These are phyloP conservation scores for Sitta europaea DNA, from an alignment of 2,113 vertebrate species.

Conservation along the genomic window DNA sequence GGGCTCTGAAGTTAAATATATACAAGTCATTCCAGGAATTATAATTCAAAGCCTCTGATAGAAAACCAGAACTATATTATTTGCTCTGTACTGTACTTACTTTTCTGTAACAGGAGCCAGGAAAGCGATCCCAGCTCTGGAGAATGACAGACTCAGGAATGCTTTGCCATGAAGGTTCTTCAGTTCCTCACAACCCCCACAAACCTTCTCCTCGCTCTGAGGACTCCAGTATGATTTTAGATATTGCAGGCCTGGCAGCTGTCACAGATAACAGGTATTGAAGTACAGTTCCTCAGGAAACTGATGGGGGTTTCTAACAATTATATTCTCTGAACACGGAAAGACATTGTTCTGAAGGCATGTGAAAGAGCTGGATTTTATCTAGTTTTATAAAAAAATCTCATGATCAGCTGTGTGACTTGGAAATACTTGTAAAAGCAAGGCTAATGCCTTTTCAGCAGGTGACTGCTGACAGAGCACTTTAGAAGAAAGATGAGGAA, in stretches of 20 bases:
- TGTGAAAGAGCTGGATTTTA: not conserved
- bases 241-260: conserved; percentile 92
- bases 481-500: not conserved
- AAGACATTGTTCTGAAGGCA: not conserved
- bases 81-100: not conserved
- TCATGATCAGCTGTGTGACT: not conserved
- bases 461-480: not conserved
- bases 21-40: not conserved
- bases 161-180: conserved; percentile 95
- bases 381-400: not conserved
- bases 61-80: not conserved
- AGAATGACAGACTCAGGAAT: conserved; percentile 86
- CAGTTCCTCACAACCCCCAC: conserved; percentile 87
- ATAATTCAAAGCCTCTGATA: not conserved
- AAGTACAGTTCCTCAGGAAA: not conserved
- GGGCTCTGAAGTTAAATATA: not conserved
- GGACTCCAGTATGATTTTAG: conserved; percentile 87
- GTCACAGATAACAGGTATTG: conserved; percentile 92
- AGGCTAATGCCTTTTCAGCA: not conserved
- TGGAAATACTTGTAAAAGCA: not conserved
- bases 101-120: conserved; percentile 82
- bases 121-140: conserved; percentile 97
- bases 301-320: not conserved
- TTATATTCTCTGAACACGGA: not conserved
- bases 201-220: conserved; percentile 80